These are phyloP conservation scores for Candidula unifasciata DNA, from an alignment of 2,888 invertebrate genomes.

Conservation along the genomic window DNA sequence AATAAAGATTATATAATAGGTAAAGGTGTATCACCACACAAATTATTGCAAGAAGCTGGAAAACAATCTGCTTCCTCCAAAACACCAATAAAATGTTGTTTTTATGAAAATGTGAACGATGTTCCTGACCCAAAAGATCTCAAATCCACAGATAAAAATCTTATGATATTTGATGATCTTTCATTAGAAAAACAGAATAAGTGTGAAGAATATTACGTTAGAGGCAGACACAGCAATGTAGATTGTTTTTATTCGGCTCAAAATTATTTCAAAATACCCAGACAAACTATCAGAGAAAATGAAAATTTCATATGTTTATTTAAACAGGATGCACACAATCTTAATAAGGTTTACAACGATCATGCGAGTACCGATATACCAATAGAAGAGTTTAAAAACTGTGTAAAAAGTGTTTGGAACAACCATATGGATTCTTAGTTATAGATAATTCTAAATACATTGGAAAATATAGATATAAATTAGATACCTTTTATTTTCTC, in stretches of 20 bases:
- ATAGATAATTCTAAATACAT: slow-evolving; percentile 29
- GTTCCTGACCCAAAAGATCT: slow-evolving; percentile 26
- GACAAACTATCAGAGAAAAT: slow-evolving; percentile 24
- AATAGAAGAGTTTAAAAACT: slow-evolving; percentile 9
- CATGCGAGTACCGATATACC: slow-evolving; percentile 10
- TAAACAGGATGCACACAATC: slow-evolving; percentile 14
- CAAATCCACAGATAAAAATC: slow-evolving; percentile 10
- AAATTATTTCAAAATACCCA: not conserved
- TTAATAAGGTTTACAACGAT: slow-evolving; percentile 19
- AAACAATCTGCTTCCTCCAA: no score
- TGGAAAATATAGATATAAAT: slow-evolving; percentile 27
- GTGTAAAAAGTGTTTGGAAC: slow-evolving; percentile 17
- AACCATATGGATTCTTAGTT: slow-evolving; percentile 1
- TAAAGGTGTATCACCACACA: not conserved
- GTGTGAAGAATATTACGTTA: slow-evolving; percentile 28
- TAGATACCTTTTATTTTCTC: not conserved
- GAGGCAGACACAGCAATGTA: slow-evolving; percentile 10
- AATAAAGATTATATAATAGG: no score
- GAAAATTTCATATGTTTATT: slow-evolving; percentile 27
- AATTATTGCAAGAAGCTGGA: no score
- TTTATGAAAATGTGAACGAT: slow-evolving; percentile 5
- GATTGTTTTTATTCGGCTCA: slow-evolving; percentile 3
- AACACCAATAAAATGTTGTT: slow-evolving; percentile 19
- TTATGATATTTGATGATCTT: slow-evolving; percentile 24
- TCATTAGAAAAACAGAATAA: slow-evolving; percentile 30